Conservation (phyloP, 2,113 vertebrate species). For the Peromyscus polionotus region DNA sequence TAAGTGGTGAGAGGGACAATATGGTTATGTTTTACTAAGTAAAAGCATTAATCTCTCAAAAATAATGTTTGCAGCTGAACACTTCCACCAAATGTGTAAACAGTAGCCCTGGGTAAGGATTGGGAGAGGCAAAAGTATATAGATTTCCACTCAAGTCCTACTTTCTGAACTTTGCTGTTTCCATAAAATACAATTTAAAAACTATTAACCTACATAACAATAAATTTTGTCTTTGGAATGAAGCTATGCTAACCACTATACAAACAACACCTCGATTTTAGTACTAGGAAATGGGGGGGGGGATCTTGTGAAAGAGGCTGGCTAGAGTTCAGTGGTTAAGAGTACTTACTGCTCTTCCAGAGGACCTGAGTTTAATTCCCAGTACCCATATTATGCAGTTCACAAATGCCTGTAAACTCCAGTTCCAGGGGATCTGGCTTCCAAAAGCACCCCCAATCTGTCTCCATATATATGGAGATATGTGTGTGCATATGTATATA, state of each 20-base stretch:
- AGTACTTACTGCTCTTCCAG: neutral
- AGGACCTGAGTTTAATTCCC: neutral
- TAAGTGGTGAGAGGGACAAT: neutral
- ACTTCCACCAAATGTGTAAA: neutral
- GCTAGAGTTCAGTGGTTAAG: neutral
- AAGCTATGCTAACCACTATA: neutral
- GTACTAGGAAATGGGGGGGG: neutral
- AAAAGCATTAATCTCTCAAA: constrained; percentile 38
- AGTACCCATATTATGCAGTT: neutral
- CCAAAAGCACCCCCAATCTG: neutral
- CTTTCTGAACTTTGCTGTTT: neutral
- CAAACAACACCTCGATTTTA: neutral
- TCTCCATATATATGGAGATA: too few species aligned
- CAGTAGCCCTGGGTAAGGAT: neutral
- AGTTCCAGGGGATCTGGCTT: neutral
- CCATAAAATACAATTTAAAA: constrained; percentile 44
- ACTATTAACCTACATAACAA: neutral
- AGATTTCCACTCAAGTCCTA: neutral
- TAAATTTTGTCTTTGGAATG: neutral
- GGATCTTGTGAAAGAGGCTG: neutral
- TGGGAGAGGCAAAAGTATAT: neutral
- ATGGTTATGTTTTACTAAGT: neutral
- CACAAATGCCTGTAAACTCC: neutral
- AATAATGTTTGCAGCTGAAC: neutral
- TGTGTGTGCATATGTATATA: neutral